Base-by-base conservation (phyloP, 2,888 invertebrate species). In the Morinoia aosen region DNA sequence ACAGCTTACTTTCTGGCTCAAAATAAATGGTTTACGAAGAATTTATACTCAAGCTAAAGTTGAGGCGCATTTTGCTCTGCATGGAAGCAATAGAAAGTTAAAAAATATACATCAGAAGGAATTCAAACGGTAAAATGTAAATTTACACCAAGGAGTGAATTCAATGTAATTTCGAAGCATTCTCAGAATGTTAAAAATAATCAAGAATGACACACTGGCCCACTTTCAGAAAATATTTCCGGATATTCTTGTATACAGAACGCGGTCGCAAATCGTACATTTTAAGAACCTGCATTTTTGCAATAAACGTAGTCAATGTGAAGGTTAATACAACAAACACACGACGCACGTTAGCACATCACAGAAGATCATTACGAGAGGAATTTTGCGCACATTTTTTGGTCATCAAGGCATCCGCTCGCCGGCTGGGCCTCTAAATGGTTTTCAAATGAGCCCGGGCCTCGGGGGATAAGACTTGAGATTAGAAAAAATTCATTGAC, bases 401-500 rank as follows among this genome's bases (percentile, higher is more conserved):
- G 76, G 76, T 76, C 76, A 76, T 76, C 76, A 76, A 76, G 76
- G 76, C 19, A 90, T 48, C 57, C 93, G 93, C 93, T 33, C 58
- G 57, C 57, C 58, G 93, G 57, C 57, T 48, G 57, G 56, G 93
- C 58, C 93, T 57, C 93, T 93, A 93, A 93, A 93, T 93, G 93
- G 93, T 57, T 93, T 93, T 93, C 93, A 93, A 93, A 93, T 93
- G 93, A 93, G 93, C 93, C 57, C 16, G 7, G 57, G 93, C 93
- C 93, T 93, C 93, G 39, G 58, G 93, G 93, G 93, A 93, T 93
- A 33, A 93, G 48, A 57, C 93, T 48, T 48, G 48, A 93, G 93
- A 93, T 93, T 93, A 93, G 58, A 93, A 93, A 93, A 93, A 93
- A 93, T 57, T 93, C 57, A 93, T 93, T 93, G 33, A 48, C 93